Base-by-base conservation (phyloP, 2,113 vertebrate genomes). In the Serilophus lunatus region DNA sequence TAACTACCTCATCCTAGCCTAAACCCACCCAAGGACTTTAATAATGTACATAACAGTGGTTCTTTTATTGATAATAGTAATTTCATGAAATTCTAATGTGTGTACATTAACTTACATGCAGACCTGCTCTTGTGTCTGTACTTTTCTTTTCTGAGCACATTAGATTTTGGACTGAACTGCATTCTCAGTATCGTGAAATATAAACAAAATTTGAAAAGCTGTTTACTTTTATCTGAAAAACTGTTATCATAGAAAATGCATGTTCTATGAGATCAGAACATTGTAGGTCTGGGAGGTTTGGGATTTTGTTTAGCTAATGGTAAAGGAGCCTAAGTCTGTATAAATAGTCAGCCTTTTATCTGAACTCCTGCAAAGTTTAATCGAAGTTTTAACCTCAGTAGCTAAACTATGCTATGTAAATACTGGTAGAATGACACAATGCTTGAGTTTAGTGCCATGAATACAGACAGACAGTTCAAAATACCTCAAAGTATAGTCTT, bases 191-290 rank as follows among this genome's bases (percentile, higher is more conserved):
- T 4, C 88, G 31, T 0, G 2, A 82, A 85, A 86, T 51, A 35
- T 3, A 65, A 80, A 75, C 13, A 56, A 65, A 72, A 65, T 38
- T 38, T 69, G 25, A 69, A 91, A 94, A 86, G 49, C 60, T 94
- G 59, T 53, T 94, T 96, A 78, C 68, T 88, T 83, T 94, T 91
- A 87, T 28, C 68, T 61, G 68, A 69, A n/a, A n/a, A n/a, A n/a
- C n/a, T n/a, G n/a, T n/a, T n/a, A n/a, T n/a, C n/a, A n/a, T n/a
- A n/a, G n/a, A n/a, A n/a, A 94, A 94, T 74, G 31, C 63, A 91
- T 95, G 22, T 91, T 92, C 35, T 50, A 12, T 94, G 86, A 96
- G 64, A 94, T 64, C 31, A 64, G 47, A 85, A 91, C 42, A 74
- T 42, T 79, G 44, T 33, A 49, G 4, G 10, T 68, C 36, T 49